Conservation (phyloP, 2,113 vertebrate species). For the Boulengeromyrus knoepffleri region DNA sequence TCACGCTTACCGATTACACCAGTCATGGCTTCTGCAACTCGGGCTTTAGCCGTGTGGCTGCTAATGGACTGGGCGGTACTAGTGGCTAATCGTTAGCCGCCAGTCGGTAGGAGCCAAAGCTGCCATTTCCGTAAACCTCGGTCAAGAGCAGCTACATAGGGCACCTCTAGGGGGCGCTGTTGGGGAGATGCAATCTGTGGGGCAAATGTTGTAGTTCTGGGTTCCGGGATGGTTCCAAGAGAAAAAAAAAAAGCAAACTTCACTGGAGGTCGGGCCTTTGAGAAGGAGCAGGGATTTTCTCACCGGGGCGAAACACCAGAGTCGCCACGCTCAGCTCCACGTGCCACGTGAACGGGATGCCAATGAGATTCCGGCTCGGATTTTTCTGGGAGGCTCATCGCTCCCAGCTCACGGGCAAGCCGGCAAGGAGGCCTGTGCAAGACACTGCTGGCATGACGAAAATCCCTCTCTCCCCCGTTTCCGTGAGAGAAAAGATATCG, state of each 20-base stretch:
- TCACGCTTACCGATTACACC: background rate
- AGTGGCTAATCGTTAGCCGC: background rate
- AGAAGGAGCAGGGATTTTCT: background rate
- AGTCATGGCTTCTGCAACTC: background rate
- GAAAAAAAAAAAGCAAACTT: background rate
- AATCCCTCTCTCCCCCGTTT: conserved; percentile 7
- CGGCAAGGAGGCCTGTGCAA: background rate
- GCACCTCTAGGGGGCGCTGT: conserved; percentile 26
- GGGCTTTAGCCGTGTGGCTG: background rate
- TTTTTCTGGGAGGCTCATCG: background rate
- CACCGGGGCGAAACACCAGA: background rate
- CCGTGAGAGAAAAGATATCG: conserved; percentile 38
- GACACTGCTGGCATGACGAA: conserved; percentile 2
- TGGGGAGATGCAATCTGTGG: conserved; percentile 27
- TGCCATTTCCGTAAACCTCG: background rate
- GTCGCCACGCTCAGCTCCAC: background rate
- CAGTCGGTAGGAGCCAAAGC: background rate
- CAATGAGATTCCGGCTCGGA: too few species aligned
- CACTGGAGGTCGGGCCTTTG: background rate
- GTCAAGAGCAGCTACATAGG: conserved; percentile 23
- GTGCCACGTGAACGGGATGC: background rate
- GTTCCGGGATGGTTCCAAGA: background rate
- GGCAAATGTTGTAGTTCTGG: conserved; percentile 12
- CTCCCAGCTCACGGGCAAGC: background rate
- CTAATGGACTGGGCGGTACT: background rate